A percentile compares a stretch with the other conserved stretches of the same genome.
phyloP scores from a whole-genome alignment of 2,797 vertebrate genomes.

The Cuculus canorus region DNA sequence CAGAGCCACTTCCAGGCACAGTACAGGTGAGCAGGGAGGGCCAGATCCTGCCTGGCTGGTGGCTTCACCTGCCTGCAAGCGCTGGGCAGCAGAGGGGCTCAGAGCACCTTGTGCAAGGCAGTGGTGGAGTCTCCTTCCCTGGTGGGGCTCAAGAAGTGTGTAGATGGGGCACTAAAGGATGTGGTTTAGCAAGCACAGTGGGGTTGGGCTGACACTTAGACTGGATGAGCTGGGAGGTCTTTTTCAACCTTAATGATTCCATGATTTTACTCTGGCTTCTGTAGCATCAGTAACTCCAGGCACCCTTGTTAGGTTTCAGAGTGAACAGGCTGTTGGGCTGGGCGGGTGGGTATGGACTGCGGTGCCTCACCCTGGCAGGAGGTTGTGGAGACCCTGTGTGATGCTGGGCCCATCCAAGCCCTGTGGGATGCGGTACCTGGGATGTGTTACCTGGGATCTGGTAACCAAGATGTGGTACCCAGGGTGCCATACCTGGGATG shows the following conservation, averaged over 20 bases:
- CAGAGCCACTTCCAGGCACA: slow-evolving; percentile 96
- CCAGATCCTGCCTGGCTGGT: rapidly evolving
- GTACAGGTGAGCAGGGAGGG: slow-evolving; percentile 85
- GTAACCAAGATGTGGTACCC: background rate
- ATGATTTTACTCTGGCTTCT: background rate
- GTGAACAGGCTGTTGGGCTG: rapidly evolving
- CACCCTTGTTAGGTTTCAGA: background rate
- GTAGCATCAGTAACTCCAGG: background rate
- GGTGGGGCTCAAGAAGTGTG: too few relatives aligned
- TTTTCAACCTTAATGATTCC: too few relatives aligned
- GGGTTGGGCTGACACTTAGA: too few relatives aligned
- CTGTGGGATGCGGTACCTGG: background rate
- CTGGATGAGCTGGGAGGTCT: too few relatives aligned
- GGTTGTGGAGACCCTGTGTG: rapidly evolving
- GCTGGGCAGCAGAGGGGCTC: rapidly evolving
- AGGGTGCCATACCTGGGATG: background rate
- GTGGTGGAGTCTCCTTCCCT: too few relatives aligned
- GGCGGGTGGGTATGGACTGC: background rate
- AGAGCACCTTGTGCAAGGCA: too few relatives aligned
- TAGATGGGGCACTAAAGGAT: too few relatives aligned
- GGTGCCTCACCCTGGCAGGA: background rate
- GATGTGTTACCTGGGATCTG: background rate
- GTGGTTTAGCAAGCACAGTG: too few relatives aligned
- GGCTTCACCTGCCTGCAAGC: background rate
- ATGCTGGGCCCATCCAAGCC: background rate